Percentiles rank a stretch among this genome's conserved stretches.
Conservation (phyloP, 2,113 vertebrate genomes). For the Plotosus lineatus region DNA sequence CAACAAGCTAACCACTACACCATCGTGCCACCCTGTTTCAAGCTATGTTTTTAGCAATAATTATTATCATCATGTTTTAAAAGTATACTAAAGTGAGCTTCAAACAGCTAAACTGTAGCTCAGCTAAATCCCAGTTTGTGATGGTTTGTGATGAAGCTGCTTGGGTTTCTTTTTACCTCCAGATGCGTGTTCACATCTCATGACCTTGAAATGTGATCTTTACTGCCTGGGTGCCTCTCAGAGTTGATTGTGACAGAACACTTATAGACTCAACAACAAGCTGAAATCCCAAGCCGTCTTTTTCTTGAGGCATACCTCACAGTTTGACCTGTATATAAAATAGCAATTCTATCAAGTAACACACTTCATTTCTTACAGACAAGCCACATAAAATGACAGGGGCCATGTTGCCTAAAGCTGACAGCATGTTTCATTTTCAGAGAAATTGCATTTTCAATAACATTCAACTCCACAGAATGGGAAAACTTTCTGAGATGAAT, state of each 20-base stretch:
- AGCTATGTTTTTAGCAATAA: no score
- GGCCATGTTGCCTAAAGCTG: slow-evolving; percentile 7
- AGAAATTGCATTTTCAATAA: slow-evolving; percentile 34
- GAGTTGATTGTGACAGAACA: no score
- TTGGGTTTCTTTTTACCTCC: not conserved
- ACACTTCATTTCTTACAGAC: slow-evolving; percentile 20
- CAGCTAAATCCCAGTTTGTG: not conserved
- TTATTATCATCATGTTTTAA: not conserved
- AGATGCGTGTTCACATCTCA: not conserved
- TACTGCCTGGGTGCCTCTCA: not conserved
- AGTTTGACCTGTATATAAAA: slow-evolving; percentile 30
- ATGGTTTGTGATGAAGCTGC: not conserved
- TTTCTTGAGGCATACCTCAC: not conserved
- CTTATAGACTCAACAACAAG: not conserved
- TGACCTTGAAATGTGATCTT: not conserved
- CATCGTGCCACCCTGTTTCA: no score
- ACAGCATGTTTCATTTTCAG: slow-evolving; percentile 24
- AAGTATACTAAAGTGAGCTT: not conserved
- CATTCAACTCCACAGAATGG: not conserved
- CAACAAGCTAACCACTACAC: no score
- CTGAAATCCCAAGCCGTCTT: not conserved
- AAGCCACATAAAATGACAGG: not conserved
- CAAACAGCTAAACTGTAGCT: not conserved
- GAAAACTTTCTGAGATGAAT: not conserved
- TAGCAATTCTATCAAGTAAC: not conserved